Base-by-base conservation (phyloP, 1,140 invertebrate species). In the Whitmania pigra region DNA sequence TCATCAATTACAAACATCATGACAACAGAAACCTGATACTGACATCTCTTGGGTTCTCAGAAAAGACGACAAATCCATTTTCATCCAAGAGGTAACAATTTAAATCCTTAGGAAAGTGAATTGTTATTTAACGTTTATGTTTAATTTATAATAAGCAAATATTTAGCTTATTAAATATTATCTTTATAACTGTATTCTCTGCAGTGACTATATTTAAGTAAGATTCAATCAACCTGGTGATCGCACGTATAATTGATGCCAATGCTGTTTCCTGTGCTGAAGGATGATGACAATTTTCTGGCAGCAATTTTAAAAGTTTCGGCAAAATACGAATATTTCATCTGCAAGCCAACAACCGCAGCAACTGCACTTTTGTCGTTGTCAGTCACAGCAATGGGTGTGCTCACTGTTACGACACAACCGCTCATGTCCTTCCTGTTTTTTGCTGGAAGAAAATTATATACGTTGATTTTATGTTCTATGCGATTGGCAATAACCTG, bases 311-410 rank as follows among this genome's bases (percentile, higher is more conserved):
- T 78, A 73, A 80, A 80, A 55, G 68, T 54, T 27, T 77, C 74
- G 20, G 75, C 73, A 75, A 80, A 80, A 25, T 71, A 73, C 15
- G 76, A 70, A 74, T 79, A 76, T 17, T 74, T 72, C 70, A 78
- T 77, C 67, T 79, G 77, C 7, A 80, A 78, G 27, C 93, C 93
- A 40, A 94, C 91, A 0, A 95, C 92, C 0, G 91, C 92, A 0
- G 89, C 92, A 0, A 92, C 90, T 9, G 92, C 91, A 77, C 89
- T 86, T 76, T 91, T 87, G 74, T 89, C 88, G 69, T 88, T 77
- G 53, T 71, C 87, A 76, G 91, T 90, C 11, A 94, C 86, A 78
- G 93, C 94, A 69, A 95, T 88, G 0, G 92, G 92, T 79, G 93
- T 90, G 0, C 90, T 92, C 6, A 90, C 92, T 40, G 91, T 90